Percentiles rank a stretch among this genome's conserved stretches.
phyloP scores from a whole-genome alignment of 2,113 vertebrate genomes.

The Otis tarda region DNA sequence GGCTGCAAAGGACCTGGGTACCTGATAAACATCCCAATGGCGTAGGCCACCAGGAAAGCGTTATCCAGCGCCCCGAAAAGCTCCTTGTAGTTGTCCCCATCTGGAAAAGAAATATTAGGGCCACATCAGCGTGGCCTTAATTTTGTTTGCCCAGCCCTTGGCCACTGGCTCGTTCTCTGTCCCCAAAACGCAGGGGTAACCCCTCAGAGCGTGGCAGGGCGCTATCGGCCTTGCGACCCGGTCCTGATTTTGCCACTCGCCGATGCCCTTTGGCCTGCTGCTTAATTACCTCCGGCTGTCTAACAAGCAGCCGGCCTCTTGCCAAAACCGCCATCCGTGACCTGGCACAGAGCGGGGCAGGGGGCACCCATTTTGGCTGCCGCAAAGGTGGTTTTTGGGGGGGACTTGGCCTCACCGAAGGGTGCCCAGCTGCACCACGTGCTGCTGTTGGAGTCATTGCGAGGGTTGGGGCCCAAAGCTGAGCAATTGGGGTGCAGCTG shows the following conservation, averaged over 20 bases:
- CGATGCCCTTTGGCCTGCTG: background rate
- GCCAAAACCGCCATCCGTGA: background rate
- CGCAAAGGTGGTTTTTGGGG: accelerated
- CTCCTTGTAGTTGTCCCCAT: constrained; percentile 88
- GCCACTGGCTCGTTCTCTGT: accelerated
- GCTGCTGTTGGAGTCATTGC: constrained; percentile 81
- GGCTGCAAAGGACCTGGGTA: constrained; percentile 15
- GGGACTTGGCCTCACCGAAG: constrained; percentile 81
- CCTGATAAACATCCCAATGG: constrained; percentile 98
- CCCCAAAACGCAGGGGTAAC: background rate
- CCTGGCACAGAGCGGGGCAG: background rate
- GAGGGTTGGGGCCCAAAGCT: constrained; percentile 36
- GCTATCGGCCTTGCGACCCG: background rate
- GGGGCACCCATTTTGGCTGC: accelerated
- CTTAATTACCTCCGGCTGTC: constrained; percentile 30
- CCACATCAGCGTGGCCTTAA: accelerated
- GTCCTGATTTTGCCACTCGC: background rate
- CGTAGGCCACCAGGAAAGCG: constrained; percentile 93
- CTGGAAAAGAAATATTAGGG: constrained; percentile 65
- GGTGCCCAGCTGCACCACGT: constrained; percentile 93
- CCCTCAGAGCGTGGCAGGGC: too few relatives aligned
- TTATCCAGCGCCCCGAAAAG: constrained; percentile 91
- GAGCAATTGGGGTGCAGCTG: constrained; percentile 94
- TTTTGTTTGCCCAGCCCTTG: accelerated
- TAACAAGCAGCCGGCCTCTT: background rate